Conservation (phyloP, 2,113 vertebrate genomes). For the Cyprinodon variegatus region DNA sequence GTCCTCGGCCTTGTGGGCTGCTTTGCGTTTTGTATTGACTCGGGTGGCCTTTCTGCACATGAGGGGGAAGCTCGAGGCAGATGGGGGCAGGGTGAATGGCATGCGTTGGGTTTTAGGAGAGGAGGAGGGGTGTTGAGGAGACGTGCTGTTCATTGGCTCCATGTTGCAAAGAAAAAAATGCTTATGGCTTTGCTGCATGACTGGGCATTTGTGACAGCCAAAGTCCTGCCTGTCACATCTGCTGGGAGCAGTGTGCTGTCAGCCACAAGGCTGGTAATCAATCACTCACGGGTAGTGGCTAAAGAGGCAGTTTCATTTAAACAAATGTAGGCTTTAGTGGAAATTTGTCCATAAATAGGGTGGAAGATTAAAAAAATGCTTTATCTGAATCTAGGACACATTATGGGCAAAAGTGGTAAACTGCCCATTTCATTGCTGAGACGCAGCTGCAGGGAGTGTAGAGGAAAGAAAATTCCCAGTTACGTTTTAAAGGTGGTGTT, state of each 20-base stretch:
- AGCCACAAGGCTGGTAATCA: conserved; percentile 68
- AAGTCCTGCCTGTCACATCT: conserved; percentile 75
- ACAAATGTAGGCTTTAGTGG: conserved; percentile 23
- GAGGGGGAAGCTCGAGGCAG: conserved; percentile 61
- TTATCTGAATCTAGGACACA: conserved; percentile 61
- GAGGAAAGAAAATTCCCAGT: conserved; percentile 31
- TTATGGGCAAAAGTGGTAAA: conserved; percentile 48
- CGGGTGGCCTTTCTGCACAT: conserved; percentile 64
- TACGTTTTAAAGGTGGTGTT: conserved; percentile 61
- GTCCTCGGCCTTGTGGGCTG: conserved; percentile 53
- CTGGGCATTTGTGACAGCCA: conserved; percentile 81
- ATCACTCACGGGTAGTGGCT: conserved; percentile 64
- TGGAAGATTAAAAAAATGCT: conserved; percentile 6
- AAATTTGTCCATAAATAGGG: conserved; percentile 6
- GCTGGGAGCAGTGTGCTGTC: conserved; percentile 62
- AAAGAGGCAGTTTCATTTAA: conserved; percentile 54
- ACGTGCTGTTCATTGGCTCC: conserved; percentile 70
- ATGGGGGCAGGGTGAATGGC: conserved; percentile 77
- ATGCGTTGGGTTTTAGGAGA: conserved; percentile 66
- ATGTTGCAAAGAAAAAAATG: conserved; percentile 62
- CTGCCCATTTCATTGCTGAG: conserved; percentile 53
- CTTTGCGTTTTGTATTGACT: conserved; percentile 69
- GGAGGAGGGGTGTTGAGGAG: conserved; percentile 65
- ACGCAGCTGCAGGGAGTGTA: conserved; percentile 47
- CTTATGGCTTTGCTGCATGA: conserved; percentile 81